These are phyloP conservation scores for Stegana nigrithorax DNA, from an alignment of 2,888 invertebrate species.

Conservation along the genomic window DNA sequence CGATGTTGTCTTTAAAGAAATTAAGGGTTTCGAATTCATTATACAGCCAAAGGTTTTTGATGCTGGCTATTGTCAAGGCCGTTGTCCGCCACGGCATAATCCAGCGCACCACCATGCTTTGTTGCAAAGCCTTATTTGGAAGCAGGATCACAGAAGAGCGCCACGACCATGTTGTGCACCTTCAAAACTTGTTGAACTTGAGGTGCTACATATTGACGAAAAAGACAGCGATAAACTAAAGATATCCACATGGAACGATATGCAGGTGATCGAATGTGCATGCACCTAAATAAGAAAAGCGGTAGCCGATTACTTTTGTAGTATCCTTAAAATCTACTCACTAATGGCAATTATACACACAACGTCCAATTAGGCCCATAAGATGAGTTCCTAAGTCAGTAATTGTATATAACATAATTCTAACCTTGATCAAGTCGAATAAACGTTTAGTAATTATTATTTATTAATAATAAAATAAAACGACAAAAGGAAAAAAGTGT, in stretches of 20 bases:
- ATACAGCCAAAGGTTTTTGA: conserved; percentile 78
- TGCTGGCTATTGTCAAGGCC: conserved; percentile 78
- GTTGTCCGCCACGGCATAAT: conserved; percentile 77
- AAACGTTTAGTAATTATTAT: no score
- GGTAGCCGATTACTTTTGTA: no score
- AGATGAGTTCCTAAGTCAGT: no score
- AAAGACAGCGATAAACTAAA: conserved; percentile 73
- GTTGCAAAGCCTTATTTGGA: conserved; percentile 77
- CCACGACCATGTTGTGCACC: conserved; percentile 78
- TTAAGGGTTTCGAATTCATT: conserved; percentile 75
- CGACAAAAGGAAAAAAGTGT: no score
- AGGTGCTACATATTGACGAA: conserved; percentile 76
- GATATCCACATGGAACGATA: conserved; percentile 78
- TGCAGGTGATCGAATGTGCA: conserved; percentile 79
- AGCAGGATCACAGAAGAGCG: conserved; percentile 71
- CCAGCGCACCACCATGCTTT: conserved; percentile 79
- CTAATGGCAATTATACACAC: no score
- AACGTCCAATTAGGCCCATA: no score
- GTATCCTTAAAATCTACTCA: no score
- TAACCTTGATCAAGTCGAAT: no score
- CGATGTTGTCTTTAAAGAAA: conserved; percentile 75
- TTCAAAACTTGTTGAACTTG: conserved; percentile 74
- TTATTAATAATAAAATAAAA: no score
- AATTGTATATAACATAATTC: no score
- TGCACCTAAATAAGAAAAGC: conserved; percentile 78